Base-by-base conservation (phyloP, 1,140 invertebrate genomes). In the Polypedilum vanderplanki region DNA sequence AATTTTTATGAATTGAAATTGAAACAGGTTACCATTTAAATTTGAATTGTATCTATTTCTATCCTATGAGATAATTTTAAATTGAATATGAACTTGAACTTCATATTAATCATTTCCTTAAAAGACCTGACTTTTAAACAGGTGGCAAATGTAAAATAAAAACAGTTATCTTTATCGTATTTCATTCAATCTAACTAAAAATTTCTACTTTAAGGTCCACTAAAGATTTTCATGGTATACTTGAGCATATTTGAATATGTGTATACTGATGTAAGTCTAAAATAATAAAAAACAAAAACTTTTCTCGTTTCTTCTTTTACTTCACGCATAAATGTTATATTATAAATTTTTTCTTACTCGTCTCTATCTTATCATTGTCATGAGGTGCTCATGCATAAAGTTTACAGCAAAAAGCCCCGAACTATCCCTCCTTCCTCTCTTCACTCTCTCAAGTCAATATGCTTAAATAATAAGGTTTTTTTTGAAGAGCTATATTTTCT, bases 311-410 rank as follows among this genome's bases (percentile, higher is more conserved):
- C 24, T 33, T 33, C 24, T 33, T 33, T 33, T 33, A 12, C 46
- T 57, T 57, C 46, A 57, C 46, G 46, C 46, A 57, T n/a, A 57
- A 57, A 57, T 57, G n/a, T 57, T 57, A 57, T 57, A n/a, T n/a
- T n/a, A n/a, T n/a, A n/a, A n/a, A 57, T 15, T 33, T 33, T 33
- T 33, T 33, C 24, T 33, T 33, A 3, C 24, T 33, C 2, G 46
- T 57, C n/a, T 57, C 46, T n/a, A 57, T 57, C 46, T 57, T 57
- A 57, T 57, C 46, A 70, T 70, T 70, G 65, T 70, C 65, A 70
- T 70, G 20, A 70, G 65, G 65, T 70, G 65, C 65, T 70, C 65
- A 70, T 70, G 65, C 65, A 22, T 22, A 70, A 70, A 70, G 65
- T 70, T 70, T 57, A 57, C 46, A n/a, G n/a, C 12, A 57, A 57